Percentiles rank a stretch among this genome's conserved stretches.
These are phyloP conservation scores for Dryoscopus gambensis DNA, from an alignment of 2,113 vertebrate genomes.

Conservation along the genomic window DNA sequence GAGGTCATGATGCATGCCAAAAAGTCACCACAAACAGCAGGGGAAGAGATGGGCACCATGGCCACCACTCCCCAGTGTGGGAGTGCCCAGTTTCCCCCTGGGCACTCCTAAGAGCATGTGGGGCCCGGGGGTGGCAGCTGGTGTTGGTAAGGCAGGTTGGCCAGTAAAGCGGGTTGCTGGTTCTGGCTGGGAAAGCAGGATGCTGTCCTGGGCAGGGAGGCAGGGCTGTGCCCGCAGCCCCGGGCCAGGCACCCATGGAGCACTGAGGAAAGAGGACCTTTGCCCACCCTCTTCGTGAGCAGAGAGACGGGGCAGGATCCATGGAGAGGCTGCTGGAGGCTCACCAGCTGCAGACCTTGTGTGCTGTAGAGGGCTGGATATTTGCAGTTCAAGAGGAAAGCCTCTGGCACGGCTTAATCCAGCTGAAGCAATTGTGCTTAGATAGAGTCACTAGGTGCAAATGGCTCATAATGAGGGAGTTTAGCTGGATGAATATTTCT, in stretches of 20 bases:
- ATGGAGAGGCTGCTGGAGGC: background rate
- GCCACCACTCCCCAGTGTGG: background rate
- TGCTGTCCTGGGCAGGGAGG: background rate
- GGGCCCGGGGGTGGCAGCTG: background rate
- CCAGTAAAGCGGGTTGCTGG: background rate
- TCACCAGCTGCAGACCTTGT: fast-evolving
- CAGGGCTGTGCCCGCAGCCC: background rate
- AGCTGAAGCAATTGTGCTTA: background rate
- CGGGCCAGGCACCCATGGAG: fast-evolving
- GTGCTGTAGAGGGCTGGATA: background rate
- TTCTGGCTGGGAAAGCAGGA: background rate
- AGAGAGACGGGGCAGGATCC: background rate
- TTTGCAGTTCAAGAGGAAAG: background rate
- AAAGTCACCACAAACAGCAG: background rate
- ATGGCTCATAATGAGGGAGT: background rate
- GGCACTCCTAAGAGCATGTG: background rate
- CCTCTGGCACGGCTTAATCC: background rate
- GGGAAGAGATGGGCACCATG: background rate
- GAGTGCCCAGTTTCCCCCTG: background rate
- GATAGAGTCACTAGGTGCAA: background rate
- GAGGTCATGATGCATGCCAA: background rate
- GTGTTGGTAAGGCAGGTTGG: background rate
- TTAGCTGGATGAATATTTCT: conserved; percentile 12
- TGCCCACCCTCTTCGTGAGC: background rate
- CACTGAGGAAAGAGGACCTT: background rate